Evolutionary conservation across 2,888 invertebrate species (phyloP).

Genomic region (Ichneumon xanthorius): DNA sequence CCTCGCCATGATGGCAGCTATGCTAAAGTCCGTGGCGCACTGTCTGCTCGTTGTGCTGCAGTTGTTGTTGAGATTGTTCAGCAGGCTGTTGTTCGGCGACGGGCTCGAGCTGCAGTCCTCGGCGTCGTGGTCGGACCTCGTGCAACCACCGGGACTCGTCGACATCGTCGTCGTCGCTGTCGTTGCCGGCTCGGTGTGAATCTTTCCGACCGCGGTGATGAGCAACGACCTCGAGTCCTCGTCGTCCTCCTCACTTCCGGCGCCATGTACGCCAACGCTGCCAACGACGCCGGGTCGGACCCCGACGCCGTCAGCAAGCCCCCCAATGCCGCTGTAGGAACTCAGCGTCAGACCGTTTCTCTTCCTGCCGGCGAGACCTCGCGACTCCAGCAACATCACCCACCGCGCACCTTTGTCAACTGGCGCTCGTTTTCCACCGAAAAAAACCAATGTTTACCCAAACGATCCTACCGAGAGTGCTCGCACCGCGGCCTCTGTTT

Average conservation of each 20-base stretch:
- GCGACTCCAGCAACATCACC: conserved; percentile 85
- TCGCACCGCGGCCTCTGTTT: background rate
- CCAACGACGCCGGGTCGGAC: conserved; percentile 79
- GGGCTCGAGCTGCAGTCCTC: conserved; percentile 88
- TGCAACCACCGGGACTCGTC: conserved; percentile 81
- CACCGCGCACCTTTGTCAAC: conserved; percentile 77
- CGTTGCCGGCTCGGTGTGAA: conserved; percentile 85
- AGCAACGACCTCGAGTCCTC: conserved; percentile 84
- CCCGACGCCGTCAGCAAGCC: conserved; percentile 83
- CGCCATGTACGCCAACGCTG: conserved; percentile 79
- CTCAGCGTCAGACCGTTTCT: conserved; percentile 84
- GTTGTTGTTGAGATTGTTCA: conserved; percentile 80
- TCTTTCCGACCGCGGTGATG: conserved; percentile 83
- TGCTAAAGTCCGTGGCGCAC: conserved; percentile 97
- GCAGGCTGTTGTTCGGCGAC: conserved; percentile 81
- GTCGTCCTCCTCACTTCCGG: conserved; percentile 89
- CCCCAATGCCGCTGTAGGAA: conserved; percentile 84
- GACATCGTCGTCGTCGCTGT: conserved; percentile 77
- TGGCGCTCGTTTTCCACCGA: conserved; percentile 83
- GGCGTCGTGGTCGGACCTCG: conserved; percentile 84
- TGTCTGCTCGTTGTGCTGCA: conserved; percentile 87
- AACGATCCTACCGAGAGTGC: background rate
- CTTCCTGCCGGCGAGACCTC: conserved; percentile 84
- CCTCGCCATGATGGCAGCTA: conserved; percentile 96
- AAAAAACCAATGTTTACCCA: conserved; percentile 7